Conservation (phyloP, 2,888 invertebrate species). For the Philopedon plagiatum region DNA sequence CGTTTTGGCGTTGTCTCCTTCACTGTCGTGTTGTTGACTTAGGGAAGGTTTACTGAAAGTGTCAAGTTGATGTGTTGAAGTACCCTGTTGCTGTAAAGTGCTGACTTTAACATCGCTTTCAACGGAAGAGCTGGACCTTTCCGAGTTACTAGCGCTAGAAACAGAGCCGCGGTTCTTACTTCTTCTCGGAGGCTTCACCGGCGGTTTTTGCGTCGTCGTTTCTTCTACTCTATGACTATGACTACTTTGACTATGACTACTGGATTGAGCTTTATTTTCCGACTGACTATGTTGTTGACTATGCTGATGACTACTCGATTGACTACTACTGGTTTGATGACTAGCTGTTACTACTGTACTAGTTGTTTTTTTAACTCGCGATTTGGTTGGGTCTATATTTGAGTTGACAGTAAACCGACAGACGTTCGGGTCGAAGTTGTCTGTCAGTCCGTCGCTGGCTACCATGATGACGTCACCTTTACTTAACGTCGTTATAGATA, state of each 20-base stretch:
- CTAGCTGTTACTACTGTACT: constrained; percentile 40
- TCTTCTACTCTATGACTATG: constrained; percentile 32
- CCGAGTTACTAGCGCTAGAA: constrained; percentile 47
- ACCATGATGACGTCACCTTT: constrained; percentile 88
- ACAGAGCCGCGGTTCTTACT: constrained; percentile 68
- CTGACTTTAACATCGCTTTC: constrained; percentile 44
- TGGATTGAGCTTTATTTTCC: constrained; percentile 49
- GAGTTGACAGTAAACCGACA: constrained; percentile 82
- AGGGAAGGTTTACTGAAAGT: background rate
- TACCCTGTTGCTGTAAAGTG: background rate
- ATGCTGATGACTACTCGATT: background rate
- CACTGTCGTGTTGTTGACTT: background rate
- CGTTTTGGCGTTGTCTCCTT: background rate
- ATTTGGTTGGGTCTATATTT: constrained; percentile 64
- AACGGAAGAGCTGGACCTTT: constrained; percentile 68
- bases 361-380: constrained; percentile 62
- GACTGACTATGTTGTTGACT: constrained; percentile 8
- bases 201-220: constrained; percentile 52
- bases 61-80: background rate
- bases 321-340: constrained; percentile 10
- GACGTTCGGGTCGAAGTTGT: constrained; percentile 93
- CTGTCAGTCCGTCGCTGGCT: constrained; percentile 91
- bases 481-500: constrained; percentile 85
- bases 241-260: constrained; percentile 30
- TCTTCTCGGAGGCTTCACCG: constrained; percentile 60